Evolutionary conservation across 2,797 vertebrate species (phyloP).

Genomic region (Anableps anableps): DNA sequence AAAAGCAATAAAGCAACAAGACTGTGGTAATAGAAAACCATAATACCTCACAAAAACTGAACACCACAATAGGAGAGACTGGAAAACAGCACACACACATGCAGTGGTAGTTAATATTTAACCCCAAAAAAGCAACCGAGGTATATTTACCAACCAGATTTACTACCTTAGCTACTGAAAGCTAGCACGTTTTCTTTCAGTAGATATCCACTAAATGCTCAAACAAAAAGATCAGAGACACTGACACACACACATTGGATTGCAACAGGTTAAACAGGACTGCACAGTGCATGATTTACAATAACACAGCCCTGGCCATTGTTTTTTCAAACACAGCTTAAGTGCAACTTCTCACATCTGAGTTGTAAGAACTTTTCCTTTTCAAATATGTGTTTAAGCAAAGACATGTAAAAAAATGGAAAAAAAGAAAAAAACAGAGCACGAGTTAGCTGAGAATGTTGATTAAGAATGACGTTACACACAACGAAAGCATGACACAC

Average conservation of each 20-base stretch:
- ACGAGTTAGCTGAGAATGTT: no score
- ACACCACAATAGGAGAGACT: not conserved
- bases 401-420: not conserved
- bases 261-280: slow-evolving; percentile 13
- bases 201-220: not conserved
- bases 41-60: not conserved
- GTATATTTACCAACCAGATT: slow-evolving; percentile 30
- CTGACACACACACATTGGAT: not conserved
- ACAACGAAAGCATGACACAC: not conserved
- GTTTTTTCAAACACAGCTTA: not conserved
- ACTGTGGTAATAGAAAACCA: not conserved
- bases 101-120: slow-evolving; percentile 7
- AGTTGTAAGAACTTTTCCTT: not conserved
- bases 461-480: not conserved
- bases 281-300: slow-evolving; percentile 1
- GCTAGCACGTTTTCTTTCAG: slow-evolving; percentile 1
- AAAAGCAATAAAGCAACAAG: not conserved
- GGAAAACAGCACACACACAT: not conserved
- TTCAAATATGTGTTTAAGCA: not conserved
- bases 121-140: slow-evolving; percentile 11
- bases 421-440: no score
- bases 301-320: not conserved
- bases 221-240: slow-evolving; percentile 8
- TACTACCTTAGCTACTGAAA: not conserved
- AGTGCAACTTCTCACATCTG: not conserved